Conservation (phyloP, 2,797 vertebrate species). For the Triplophysa yarkandensis region DNA sequence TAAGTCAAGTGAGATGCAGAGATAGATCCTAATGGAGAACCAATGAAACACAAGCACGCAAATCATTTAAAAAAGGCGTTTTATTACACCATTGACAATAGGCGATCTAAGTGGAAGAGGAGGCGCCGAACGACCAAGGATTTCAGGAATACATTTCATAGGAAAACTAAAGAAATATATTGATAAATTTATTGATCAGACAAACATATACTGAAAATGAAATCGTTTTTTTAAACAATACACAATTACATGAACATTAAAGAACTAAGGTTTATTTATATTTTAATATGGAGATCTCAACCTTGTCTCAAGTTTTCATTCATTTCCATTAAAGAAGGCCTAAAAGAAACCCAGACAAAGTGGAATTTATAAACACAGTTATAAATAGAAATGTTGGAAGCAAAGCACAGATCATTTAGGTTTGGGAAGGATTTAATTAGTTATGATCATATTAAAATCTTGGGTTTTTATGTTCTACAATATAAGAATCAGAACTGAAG, state of each 20-base stretch:
- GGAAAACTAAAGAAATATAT: constrained; percentile 52
- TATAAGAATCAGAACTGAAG: background rate
- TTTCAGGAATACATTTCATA: constrained; percentile 16
- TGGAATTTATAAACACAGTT: background rate
- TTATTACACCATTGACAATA: constrained; percentile 73
- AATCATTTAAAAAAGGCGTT: constrained; percentile 70
- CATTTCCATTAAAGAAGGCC: background rate
- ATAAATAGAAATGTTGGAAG: background rate
- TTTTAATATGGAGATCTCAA: background rate
- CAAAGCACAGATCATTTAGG: background rate
- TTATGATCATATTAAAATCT: background rate
- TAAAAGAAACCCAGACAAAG: background rate
- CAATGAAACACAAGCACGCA: constrained; percentile 49
- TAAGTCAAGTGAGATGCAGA: background rate
- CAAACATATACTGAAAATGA: constrained; percentile 51
- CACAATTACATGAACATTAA: constrained; percentile 62
- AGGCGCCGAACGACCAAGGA: background rate
- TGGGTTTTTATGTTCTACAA: background rate
- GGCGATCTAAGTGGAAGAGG: constrained; percentile 53
- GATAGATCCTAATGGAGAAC: constrained; percentile 18
- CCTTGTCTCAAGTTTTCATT: background rate
- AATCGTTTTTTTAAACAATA: constrained; percentile 58
- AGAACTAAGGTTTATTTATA: background rate
- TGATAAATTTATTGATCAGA: constrained; percentile 47
- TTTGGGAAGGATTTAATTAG: background rate